A percentile compares a stretch with the other conserved stretches of the same genome.
These are phyloP conservation scores for Phortica magna DNA, from an alignment of 2,888 invertebrate genomes.

Conservation along the genomic window DNA sequence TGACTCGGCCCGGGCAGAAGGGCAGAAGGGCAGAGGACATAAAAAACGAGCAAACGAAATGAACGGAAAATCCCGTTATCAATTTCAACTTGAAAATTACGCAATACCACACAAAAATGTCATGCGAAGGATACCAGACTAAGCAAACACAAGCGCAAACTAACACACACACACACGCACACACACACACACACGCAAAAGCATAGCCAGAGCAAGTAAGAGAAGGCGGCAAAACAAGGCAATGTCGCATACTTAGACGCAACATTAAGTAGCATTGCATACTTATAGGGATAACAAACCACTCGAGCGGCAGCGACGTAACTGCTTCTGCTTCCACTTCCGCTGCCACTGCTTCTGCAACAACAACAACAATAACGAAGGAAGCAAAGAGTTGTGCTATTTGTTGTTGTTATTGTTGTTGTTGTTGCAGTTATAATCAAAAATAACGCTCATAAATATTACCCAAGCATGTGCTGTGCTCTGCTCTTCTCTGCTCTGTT, in stretches of 20 bases:
- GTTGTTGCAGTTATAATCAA: slow-evolving; percentile 47
- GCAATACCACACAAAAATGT: slow-evolving; percentile 39
- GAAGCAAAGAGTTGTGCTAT: neutral
- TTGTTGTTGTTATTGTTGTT: slow-evolving; percentile 10
- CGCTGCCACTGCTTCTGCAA: neutral
- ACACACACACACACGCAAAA: neutral
- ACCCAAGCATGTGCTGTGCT: slow-evolving; percentile 40
- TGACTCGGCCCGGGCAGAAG: neutral
- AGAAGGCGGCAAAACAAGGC: too few species aligned
- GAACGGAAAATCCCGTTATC: slow-evolving; percentile 42
- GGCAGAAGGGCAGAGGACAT: neutral
- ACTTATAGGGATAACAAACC: slow-evolving; percentile 32
- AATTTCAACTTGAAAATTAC: slow-evolving; percentile 49
- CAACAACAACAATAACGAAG: neutral
- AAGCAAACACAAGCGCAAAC: slow-evolving; percentile 7
- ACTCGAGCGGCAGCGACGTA: slow-evolving; percentile 19
- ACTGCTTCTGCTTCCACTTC: slow-evolving; percentile 1
- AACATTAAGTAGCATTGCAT: slow-evolving; percentile 34
- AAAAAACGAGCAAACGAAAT: slow-evolving; percentile 17
- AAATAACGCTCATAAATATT: slow-evolving; percentile 51
- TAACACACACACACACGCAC: slow-evolving; percentile 14
- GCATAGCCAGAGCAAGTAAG: too few species aligned
- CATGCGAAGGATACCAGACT: slow-evolving; percentile 10
- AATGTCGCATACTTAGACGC: slow-evolving; percentile 4
- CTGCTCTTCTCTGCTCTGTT: neutral